Evolutionary conservation across 2,797 vertebrate species (phyloP).

Genomic region (Melanotaenia pygmaea): DNA sequence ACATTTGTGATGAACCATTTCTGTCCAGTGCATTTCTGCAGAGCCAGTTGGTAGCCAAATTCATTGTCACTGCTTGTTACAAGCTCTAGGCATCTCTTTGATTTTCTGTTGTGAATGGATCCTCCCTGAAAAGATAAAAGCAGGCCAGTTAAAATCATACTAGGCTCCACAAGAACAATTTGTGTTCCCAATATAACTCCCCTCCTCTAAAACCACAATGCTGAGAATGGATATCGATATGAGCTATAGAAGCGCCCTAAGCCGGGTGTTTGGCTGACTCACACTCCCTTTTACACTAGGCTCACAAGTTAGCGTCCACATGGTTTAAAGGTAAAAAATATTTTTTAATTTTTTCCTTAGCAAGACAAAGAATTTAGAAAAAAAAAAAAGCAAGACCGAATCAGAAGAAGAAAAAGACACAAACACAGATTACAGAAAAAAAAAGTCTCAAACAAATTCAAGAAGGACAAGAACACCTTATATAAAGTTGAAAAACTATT

Average conservation of each 20-base stretch:
- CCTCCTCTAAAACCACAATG: constrained; percentile 44
- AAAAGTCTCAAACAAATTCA: neutral
- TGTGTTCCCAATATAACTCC: constrained; percentile 36
- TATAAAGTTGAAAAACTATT: constrained; percentile 6
- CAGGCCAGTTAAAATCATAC: constrained; percentile 56
- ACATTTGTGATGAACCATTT: constrained; percentile 95
- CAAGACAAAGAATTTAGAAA: constrained; percentile 25
- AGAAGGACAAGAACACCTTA: neutral
- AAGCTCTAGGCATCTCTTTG: constrained; percentile 95
- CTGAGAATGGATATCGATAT: constrained; percentile 46
- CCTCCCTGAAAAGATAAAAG: constrained; percentile 88
- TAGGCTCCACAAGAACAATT: constrained; percentile 45
- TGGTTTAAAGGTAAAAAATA: constrained; percentile 50
- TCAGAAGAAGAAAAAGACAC: constrained; percentile 8
- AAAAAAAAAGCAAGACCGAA: constrained; percentile 9
- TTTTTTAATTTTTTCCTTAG: neutral
- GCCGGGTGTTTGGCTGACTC: constrained; percentile 53
- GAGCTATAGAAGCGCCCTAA: constrained; percentile 35
- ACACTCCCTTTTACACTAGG: constrained; percentile 28
- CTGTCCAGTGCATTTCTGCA: constrained; percentile 96
- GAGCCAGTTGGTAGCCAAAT: constrained; percentile 93
- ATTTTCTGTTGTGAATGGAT: constrained; percentile 97
- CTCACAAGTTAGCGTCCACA: constrained; percentile 50
- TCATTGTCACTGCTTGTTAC: constrained; percentile 91
- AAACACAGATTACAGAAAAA: neutral